These are phyloP conservation scores for Semnornis frantzii DNA, from an alignment of 2,113 vertebrate species.

Conservation along the genomic window DNA sequence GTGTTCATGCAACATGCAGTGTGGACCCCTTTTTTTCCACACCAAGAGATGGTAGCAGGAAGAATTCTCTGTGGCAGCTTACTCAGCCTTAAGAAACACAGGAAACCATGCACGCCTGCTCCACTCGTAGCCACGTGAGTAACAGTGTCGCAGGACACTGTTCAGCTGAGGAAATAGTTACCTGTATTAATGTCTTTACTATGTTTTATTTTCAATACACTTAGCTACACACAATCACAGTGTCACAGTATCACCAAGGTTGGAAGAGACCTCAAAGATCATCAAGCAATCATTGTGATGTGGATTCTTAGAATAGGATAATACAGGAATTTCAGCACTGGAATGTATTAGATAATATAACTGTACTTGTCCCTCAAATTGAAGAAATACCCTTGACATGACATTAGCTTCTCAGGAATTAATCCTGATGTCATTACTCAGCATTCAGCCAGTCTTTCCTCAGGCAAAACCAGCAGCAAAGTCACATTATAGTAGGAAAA, in stretches of 20 bases:
- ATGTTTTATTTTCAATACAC: not conserved
- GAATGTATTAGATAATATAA: not conserved
- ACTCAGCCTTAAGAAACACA: not conserved
- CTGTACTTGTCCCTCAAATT: not conserved
- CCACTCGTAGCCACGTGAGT: not conserved
- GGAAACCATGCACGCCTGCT: not conserved
- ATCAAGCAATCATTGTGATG: not conserved
- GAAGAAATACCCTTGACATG: not conserved
- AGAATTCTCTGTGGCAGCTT: not conserved
- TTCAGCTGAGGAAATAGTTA: not conserved
- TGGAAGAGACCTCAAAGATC: no score
- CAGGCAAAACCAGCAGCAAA: not conserved
- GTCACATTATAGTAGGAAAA: not conserved
- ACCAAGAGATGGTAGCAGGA: not conserved
- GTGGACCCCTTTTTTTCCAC: not conserved
- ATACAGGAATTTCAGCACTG: not conserved
- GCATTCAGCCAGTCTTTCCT: not conserved
- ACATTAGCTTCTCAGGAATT: not conserved
- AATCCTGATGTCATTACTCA: not conserved
- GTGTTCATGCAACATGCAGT: fast-evolving
- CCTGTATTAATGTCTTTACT: not conserved
- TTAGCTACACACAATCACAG: not conserved
- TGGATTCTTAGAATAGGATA: not conserved
- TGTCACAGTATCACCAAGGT: no score
- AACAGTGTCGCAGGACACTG: not conserved